These are phyloP conservation scores for Halcyon malimbica DNA, from an alignment of 2,113 vertebrate species.

Conservation along the genomic window DNA sequence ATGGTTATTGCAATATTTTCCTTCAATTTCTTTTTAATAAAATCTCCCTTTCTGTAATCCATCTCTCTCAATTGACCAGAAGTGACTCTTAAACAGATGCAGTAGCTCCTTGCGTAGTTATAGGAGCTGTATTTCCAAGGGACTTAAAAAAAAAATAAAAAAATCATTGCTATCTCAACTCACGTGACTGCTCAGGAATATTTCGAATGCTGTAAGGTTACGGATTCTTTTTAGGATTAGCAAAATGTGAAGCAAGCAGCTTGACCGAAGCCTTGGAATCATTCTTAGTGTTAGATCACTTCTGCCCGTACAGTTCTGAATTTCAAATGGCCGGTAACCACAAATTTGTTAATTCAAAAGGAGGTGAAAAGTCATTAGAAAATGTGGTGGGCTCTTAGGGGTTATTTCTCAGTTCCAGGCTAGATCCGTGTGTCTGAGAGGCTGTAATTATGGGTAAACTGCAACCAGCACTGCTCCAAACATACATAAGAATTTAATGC, in stretches of 20 bases:
- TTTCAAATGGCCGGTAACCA: neutral
- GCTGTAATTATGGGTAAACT: slow-evolving; percentile 52
- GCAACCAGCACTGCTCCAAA: slow-evolving; percentile 46
- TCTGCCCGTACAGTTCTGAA: neutral
- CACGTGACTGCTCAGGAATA: neutral
- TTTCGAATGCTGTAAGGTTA: neutral
- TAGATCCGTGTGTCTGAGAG: neutral
- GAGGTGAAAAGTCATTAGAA: neutral
- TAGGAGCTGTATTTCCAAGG: neutral
- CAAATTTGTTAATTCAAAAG: slow-evolving; percentile 11
- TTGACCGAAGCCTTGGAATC: neutral
- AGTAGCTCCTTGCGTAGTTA: rapidly evolving
- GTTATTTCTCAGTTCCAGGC: neutral
- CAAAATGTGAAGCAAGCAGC: neutral
- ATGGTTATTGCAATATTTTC: neutral
- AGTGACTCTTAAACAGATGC: neutral
- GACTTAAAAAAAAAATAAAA: neutral
- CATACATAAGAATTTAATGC: slow-evolving; percentile 43
- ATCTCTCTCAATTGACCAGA: neutral
- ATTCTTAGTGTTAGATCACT: neutral
- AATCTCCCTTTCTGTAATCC: neutral
- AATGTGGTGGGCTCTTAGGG: neutral
- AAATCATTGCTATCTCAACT: neutral
- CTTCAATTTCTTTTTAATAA: neutral
- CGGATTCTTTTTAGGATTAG: neutral